phyloP scores from a whole-genome alignment of 2,888 invertebrate genomes.

The Nemoura dubitans region DNA sequence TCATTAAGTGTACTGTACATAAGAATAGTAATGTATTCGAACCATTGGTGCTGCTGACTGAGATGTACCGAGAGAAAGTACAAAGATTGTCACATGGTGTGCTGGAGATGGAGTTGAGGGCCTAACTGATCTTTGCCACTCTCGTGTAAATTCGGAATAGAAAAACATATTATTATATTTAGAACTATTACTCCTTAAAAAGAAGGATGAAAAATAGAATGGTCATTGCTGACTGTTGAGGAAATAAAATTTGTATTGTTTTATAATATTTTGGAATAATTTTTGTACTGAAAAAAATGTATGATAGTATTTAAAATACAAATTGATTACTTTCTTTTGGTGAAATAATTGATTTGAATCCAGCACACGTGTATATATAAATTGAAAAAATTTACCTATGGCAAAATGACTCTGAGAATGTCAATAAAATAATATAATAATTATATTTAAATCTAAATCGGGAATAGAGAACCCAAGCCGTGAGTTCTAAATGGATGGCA shows the following conservation, averaged over 20 bases:
- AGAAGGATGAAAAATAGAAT: not conserved
- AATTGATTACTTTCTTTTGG: slow-evolving; percentile 29
- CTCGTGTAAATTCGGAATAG: slow-evolving; percentile 36
- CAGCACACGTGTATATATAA: slow-evolving; percentile 46
- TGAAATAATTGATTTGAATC: slow-evolving; percentile 37
- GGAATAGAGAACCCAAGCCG: slow-evolving; percentile 22
- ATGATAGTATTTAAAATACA: slow-evolving; percentile 23
- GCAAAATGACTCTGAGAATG: slow-evolving; percentile 43
- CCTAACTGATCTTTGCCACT: slow-evolving; percentile 24
- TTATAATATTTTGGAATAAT: slow-evolving; percentile 42
- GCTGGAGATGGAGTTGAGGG: slow-evolving; percentile 43
- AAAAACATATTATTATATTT: slow-evolving; percentile 25
- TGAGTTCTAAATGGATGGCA: slow-evolving; percentile 14
- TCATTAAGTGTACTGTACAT: slow-evolving; percentile 32
- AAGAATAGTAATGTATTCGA: slow-evolving; percentile 32
- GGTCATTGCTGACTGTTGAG: not conserved
- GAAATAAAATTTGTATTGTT: slow-evolving; percentile 41
- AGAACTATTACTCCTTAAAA: slow-evolving; percentile 21
- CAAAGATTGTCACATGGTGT: slow-evolving; percentile 43
- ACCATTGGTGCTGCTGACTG: slow-evolving; percentile 45
- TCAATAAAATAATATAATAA: slow-evolving; percentile 40
- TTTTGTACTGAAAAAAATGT: slow-evolving; percentile 38
- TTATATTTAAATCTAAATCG: slow-evolving; percentile 33
- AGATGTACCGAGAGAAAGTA: slow-evolving; percentile 30
- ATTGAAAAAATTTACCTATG: slow-evolving; percentile 37